Conservation (phyloP, 2,113 vertebrate species). For the Hepsetus odoe region DNA sequence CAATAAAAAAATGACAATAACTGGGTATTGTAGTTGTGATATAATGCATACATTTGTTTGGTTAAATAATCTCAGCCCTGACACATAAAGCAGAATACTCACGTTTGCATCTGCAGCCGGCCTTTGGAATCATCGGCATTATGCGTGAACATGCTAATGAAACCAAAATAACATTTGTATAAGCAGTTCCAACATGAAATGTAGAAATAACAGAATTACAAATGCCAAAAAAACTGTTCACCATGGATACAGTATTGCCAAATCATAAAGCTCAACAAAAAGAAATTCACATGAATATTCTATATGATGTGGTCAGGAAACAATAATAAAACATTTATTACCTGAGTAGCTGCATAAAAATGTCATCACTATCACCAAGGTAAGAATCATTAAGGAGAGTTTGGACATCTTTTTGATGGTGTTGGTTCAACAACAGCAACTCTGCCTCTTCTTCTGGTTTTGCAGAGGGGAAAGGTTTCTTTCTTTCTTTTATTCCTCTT, state of each 20-base stretch:
- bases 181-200: neutral
- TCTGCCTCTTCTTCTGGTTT: neutral
- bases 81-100: neutral
- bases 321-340: constrained; percentile 36
- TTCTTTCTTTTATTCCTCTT: constrained; percentile 19
- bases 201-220: neutral
- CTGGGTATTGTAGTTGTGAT: neutral
- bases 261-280: neutral
- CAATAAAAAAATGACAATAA: neutral
- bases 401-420: constrained; percentile 60
- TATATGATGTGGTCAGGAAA: too few relatives aligned
- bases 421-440: neutral
- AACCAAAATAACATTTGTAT: constrained; percentile 1
- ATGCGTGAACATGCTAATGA: constrained; percentile 19
- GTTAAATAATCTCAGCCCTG: neutral
- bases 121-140: too few relatives aligned
- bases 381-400: constrained; percentile 41
- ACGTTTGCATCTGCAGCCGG: constrained; percentile 53
- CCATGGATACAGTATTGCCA: too few relatives aligned
- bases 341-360: constrained; percentile 53
- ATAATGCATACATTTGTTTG: too few relatives aligned
- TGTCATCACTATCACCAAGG: constrained; percentile 59
- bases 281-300: too few relatives aligned
- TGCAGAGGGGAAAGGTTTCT: neutral
- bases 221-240: too few relatives aligned